These are phyloP conservation scores for Corvus moneduloides DNA, from an alignment of 2,113 vertebrate genomes.

Conservation along the genomic window DNA sequence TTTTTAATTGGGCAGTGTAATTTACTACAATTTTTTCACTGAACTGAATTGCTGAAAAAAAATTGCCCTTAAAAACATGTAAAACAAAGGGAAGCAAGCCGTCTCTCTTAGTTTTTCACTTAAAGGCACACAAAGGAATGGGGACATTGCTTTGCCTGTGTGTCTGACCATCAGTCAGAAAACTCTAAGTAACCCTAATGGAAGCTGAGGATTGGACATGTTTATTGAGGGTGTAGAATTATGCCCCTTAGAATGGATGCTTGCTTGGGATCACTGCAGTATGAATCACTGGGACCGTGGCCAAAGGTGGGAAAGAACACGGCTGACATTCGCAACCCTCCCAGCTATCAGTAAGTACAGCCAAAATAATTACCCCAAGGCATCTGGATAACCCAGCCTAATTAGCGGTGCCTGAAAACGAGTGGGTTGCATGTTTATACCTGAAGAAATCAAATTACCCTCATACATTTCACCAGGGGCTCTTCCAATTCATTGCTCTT, in stretches of 20 bases:
- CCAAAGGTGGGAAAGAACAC: constrained; percentile 67
- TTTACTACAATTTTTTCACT: neutral
- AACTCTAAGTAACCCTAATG: constrained; percentile 41
- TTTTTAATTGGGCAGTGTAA: neutral
- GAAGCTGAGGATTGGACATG: constrained; percentile 3
- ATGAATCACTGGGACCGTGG: constrained; percentile 63
- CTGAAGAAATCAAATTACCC: constrained; percentile 72
- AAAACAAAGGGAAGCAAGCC: neutral
- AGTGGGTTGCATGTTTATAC: constrained; percentile 69
- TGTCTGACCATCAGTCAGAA: constrained; percentile 26
- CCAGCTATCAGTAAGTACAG: constrained; percentile 64
- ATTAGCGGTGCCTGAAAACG: constrained; percentile 66
- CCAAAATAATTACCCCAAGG: constrained; percentile 70
- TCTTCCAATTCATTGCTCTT: constrained; percentile 69
- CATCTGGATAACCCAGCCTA: constrained; percentile 70
- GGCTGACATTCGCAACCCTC: constrained; percentile 54
- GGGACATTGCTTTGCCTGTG: neutral
- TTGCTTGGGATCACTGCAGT: constrained; percentile 21
- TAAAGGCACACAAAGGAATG: neutral
- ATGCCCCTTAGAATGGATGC: constrained; percentile 43
- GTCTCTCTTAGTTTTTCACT: neutral
- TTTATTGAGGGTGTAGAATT: constrained; percentile 55
- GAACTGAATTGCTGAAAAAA: neutral
- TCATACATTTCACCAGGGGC: constrained; percentile 68
- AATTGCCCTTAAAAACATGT: neutral